phyloP scores from a whole-genome alignment of 2,888 invertebrate species.

The Mycalesis mineus region DNA sequence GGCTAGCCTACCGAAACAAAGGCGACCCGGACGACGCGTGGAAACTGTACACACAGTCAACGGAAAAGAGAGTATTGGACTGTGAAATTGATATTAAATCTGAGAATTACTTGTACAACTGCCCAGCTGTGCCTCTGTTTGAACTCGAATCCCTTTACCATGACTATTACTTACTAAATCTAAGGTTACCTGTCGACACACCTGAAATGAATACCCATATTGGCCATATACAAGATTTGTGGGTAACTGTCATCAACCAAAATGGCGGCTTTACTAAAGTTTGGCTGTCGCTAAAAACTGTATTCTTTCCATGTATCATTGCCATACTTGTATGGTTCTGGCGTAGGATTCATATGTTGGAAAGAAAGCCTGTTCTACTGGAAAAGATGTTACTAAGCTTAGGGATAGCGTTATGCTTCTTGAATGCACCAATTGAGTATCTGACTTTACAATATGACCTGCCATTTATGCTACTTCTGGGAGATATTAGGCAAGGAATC shows the following conservation, averaged over 20 bases:
- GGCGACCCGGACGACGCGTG: slow-evolving; percentile 87
- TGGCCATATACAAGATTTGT: slow-evolving; percentile 88
- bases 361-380: slow-evolving; percentile 91
- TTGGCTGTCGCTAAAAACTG: slow-evolving; percentile 95
- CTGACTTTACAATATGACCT: slow-evolving; percentile 91
- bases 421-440: slow-evolving; percentile 96
- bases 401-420: slow-evolving; percentile 88
- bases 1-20: slow-evolving; percentile 91
- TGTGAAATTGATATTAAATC: slow-evolving; percentile 81
- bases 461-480: slow-evolving; percentile 96
- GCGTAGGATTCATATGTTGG: slow-evolving; percentile 90
- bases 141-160: slow-evolving; percentile 96
- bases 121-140: slow-evolving; percentile 95
- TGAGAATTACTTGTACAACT: slow-evolving; percentile 89
- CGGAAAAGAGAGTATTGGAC: slow-evolving; percentile 89
- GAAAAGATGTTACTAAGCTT: slow-evolving; percentile 95
- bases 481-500: slow-evolving; percentile 96
- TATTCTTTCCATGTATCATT: slow-evolving; percentile 92
- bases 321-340: slow-evolving; percentile 94
- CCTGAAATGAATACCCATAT: slow-evolving; percentile 86
- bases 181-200: slow-evolving; percentile 89
- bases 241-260: slow-evolving; percentile 94
- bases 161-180: slow-evolving; percentile 95
- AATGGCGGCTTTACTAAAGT: slow-evolving; percentile 99
- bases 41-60: slow-evolving; percentile 90